A percentile compares a stretch with the other conserved stretches of the same genome.
Conservation (phyloP, 2,113 vertebrate species). For the Parus major region DNA sequence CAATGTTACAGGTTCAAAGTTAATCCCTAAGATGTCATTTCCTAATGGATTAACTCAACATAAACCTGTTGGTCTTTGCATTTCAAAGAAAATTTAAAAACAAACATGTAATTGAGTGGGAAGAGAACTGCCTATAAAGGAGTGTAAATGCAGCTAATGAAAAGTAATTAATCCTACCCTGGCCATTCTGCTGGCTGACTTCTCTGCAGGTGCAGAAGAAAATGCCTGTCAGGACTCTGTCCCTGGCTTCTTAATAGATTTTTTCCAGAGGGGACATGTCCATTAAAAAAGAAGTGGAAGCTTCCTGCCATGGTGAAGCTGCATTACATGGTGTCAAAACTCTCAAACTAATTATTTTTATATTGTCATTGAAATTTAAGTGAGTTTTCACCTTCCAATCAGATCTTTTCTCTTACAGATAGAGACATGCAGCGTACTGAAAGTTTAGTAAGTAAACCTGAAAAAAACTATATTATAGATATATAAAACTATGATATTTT, state of each 20-base stretch:
- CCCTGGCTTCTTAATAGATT: not conserved
- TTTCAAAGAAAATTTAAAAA: not conserved
- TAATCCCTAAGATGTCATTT: not conserved
- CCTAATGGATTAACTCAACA: not conserved
- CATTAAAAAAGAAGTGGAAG: not conserved
- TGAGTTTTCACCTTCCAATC: not conserved
- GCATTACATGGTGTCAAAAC: not conserved
- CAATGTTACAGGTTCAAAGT: not conserved
- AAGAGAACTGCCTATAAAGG: not conserved
- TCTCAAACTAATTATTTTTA: not conserved
- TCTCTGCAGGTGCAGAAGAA: not conserved
- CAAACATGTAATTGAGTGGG: not conserved
- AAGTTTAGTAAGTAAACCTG: not conserved
- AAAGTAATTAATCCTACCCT: not conserved
- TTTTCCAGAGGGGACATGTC: not conserved
- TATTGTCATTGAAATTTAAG: not conserved
- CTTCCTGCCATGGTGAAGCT: not conserved
- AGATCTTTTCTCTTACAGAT: not conserved
- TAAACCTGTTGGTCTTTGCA: not conserved
- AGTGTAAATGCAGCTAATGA: not conserved
- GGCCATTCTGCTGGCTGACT: not conserved
- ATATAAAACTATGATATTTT: constrained; percentile 21
- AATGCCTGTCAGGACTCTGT: not conserved
- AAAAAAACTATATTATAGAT: not conserved
- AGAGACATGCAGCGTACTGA: not conserved